These are phyloP conservation scores for Spheniscus mendiculus DNA, from an alignment of 2,113 vertebrate genomes.

Conservation along the genomic window DNA sequence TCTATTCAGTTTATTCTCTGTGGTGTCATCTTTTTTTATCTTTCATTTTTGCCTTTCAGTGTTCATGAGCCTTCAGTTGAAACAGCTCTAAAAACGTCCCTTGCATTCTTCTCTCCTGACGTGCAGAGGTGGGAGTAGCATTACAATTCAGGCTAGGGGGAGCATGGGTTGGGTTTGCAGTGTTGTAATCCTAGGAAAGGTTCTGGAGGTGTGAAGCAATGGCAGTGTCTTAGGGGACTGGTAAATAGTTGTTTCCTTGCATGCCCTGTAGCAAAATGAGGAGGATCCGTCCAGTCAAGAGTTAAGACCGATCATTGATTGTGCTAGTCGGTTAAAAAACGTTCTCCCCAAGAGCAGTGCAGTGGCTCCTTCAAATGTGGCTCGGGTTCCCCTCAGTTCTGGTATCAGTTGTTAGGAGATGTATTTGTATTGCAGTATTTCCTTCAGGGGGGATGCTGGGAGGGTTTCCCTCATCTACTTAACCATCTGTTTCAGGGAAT, in stretches of 20 bases:
- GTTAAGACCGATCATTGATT: not conserved
- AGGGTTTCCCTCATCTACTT: conserved; percentile 1
- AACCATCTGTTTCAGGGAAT: not conserved
- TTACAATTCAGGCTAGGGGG: not conserved
- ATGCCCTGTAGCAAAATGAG: not conserved
- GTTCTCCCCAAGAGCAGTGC: not conserved
- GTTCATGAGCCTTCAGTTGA: not conserved
- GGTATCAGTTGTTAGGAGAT: not conserved
- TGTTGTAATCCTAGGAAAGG: not conserved
- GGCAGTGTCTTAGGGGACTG: not conserved
- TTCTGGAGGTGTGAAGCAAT: not conserved
- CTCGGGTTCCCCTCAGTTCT: accelerated
- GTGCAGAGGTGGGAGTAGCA: not conserved
- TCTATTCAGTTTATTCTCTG: not conserved
- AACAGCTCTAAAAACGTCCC: not conserved
- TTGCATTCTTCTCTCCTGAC: not conserved
- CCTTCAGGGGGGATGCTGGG: not conserved
- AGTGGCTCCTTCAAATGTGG: not conserved
- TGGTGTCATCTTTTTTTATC: not conserved
- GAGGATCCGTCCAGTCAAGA: not conserved
- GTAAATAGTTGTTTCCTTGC: not conserved
- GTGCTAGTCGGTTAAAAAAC: not conserved
- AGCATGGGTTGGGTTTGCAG: not conserved
- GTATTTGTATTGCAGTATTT: not conserved
- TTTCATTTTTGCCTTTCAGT: not conserved